Conservation (phyloP, 2,888 invertebrate genomes). For the Campopleginae sp. region DNA sequence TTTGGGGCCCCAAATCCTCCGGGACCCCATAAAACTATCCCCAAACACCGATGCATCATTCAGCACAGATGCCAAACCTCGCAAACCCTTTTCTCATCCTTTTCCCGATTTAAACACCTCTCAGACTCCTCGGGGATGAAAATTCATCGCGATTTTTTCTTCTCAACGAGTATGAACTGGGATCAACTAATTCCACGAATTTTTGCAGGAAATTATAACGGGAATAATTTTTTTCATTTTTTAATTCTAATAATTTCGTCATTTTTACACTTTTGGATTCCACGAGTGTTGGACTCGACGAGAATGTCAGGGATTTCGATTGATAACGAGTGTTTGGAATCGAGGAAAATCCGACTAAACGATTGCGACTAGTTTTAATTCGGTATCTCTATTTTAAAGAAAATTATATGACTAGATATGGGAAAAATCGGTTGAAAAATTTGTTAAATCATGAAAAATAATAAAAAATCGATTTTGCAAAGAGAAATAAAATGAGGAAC, state of each 20-base stretch:
- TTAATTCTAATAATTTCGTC: background rate
- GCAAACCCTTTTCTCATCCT: conserved; percentile 27
- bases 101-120: background rate
- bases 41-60: conserved; percentile 69
- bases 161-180: background rate
- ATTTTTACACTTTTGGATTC: background rate
- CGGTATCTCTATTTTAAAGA: background rate
- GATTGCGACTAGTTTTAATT: background rate
- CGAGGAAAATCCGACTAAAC: background rate
- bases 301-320: background rate
- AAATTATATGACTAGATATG: background rate
- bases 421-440: background rate
- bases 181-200: background rate
- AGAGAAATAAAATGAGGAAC: background rate
- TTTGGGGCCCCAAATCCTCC: conserved; percentile 41
- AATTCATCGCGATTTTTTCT: background rate
- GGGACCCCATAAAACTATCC: conserved; percentile 61
- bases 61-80: conserved; percentile 69
- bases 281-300: background rate
- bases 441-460: background rate
- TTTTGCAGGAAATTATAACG: background rate
- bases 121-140: background rate
- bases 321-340: background rate
- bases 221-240: background rate
- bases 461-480: background rate